Conservation (phyloP, 2,888 invertebrate genomes). For the Physocephala rufipes region DNA sequence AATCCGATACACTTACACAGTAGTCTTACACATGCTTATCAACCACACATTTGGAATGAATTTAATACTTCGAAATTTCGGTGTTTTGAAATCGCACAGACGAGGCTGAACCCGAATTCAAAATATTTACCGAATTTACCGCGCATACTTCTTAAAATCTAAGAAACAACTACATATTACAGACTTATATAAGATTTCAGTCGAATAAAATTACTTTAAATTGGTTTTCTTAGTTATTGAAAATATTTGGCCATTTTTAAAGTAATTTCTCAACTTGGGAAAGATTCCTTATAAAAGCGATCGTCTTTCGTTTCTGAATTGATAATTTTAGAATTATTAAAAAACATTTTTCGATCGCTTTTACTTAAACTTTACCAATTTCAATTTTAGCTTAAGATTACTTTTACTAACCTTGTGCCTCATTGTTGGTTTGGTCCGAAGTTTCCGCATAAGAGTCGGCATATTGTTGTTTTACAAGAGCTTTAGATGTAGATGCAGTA, state of each 20-base stretch:
- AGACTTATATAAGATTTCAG: not conserved
- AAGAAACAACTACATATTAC: no score
- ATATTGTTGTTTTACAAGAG: conserved; percentile 59
- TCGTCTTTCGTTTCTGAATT: not conserved
- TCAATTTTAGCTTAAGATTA: conserved; percentile 6
- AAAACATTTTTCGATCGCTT: conserved; percentile 1
- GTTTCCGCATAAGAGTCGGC: conserved; percentile 64
- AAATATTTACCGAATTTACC: no score
- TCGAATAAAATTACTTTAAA: conserved; percentile 18
- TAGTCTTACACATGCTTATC: no score
- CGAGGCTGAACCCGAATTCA: no score
- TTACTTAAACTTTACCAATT: conserved; percentile 27
- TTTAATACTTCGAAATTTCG: no score
- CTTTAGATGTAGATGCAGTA: conserved; percentile 60
- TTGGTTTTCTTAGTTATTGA: not conserved
- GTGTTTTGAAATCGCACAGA: no score
- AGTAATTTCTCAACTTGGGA: conserved; percentile 23
- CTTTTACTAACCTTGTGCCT: conserved; percentile 66
- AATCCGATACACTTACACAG: no score
- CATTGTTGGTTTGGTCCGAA: conserved; percentile 63
- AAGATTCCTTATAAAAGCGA: conserved; percentile 24
- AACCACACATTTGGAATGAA: no score
- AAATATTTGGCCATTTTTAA: conserved; percentile 18
- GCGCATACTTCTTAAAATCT: no score
- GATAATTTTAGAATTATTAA: not conserved